Base-by-base conservation (phyloP, 2,888 invertebrate species). In the Ferrisia virgata region DNA sequence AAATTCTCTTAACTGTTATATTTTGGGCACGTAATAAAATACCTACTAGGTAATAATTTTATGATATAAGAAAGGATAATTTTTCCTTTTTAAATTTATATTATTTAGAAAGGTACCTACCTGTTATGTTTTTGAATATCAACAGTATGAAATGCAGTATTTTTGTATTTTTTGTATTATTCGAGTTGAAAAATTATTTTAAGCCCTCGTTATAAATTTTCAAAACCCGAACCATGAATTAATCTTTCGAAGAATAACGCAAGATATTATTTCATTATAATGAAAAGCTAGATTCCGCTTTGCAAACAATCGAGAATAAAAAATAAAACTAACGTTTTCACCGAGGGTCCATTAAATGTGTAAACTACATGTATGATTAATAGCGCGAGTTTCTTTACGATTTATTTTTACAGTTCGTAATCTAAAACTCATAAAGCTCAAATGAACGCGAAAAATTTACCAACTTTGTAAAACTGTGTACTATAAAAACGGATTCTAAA, bases 251-350 rank as follows among this genome's bases (percentile, higher is more conserved):
- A 31, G n/a, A 69, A 69, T 69, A 69, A 31, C 69, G 31, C 69
- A 33, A 69, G 69, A 33, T 28, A 69, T 69, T 69, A 69, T 69
- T 69, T 69, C 69, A 69, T 69, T 69, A 69, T 15, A 69, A 69
- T 69, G 69, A 69, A 69, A 69, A 69, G 69, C 69, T 33, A 69
- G 69, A 69, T 69, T 69, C 69, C 31, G 69, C 28, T 69, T 69
- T 33, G 31, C 69, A n/a, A 69, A 69, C 69, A 69, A 69, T 69
- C 31, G 31, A 28, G n/a, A 31, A 33, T 31, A n/a, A 33, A 69
- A 69, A 69, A 69, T 69, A 69, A 69, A 69, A 69, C 31, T n/a
- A 69, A 69, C 69, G 31, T 69, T 69, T 69, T 69, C 69, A 69
- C 69, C 31, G 31, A 31, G 69, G 69, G 53, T 53, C 53, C 69